Base-by-base conservation (phyloP, 2,888 invertebrate species). In the Perizoma flavofasciatum region DNA sequence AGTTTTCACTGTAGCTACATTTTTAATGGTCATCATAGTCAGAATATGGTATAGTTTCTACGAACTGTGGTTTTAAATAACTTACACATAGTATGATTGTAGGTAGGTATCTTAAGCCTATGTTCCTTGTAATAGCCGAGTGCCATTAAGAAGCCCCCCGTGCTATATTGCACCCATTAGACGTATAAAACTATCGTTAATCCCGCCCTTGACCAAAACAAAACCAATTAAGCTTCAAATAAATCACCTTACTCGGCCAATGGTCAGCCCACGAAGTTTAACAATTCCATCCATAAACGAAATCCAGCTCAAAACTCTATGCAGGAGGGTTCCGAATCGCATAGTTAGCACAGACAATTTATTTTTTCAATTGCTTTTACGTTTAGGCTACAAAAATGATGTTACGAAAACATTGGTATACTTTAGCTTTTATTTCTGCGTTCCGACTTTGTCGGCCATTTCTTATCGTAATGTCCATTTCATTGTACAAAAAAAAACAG, bases 211-310 rank as follows among this genome's bases (percentile, higher is more conserved):
- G 83, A 80, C 82, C 81, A 73, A 82, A 85, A 85, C 85, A 86
- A 86, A 87, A 83, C 83, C 86, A 86, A 86, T 86, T 87, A 85
- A 81, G 79, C 79, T 79, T 76, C 77, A 77, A 75, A 86, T 88
- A 87, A 88, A 86, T 87, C 87, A 86, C 79, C 65, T 54, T 56
- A 51, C 58, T 60, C 59, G 64, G 48, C 49, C 63, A 63, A 53
- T 71, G 78, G 77, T 71, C 74, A 77, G 66, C 73, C 74, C 68
- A 72, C 71, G 70, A 74, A 74, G 69, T 78, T 74, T 41, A 70
- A 70, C 59, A 63, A 68, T 69, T 59, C 54, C 59, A 53, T 48
- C 46, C 55, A 51, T 72, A 68, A 69, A 46, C 51, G 3, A 49
- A 59, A 58, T 7, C n/a, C 22, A 37, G 41, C 54, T 51, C 49